Evolutionary conservation across 2,113 vertebrate species (phyloP).

Genomic region (Taurulus bubalis): DNA sequence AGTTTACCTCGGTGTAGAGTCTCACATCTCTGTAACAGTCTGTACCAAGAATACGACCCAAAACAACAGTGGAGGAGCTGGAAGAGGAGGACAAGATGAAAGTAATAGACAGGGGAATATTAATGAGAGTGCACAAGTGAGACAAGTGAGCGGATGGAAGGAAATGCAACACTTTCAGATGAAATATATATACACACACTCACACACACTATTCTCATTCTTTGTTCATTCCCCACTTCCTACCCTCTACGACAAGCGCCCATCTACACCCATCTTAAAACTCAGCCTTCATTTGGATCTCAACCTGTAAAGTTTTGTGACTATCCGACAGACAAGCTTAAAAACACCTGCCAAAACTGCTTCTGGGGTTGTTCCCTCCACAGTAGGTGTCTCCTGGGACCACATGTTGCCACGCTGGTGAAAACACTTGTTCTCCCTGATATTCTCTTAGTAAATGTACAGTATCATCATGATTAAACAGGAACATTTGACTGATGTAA

Average conservation of each 20-base stretch:
- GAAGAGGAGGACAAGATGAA: constrained; percentile 39
- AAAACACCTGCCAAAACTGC: too few species aligned
- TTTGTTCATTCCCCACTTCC: too few species aligned
- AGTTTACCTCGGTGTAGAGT: constrained; percentile 79
- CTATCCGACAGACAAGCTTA: too few species aligned
- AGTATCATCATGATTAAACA: background rate
- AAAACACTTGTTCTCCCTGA: background rate
- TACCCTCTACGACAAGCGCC: too few species aligned
- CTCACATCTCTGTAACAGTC: constrained; percentile 87
- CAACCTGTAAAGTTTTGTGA: too few species aligned
- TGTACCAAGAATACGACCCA: constrained; percentile 86
- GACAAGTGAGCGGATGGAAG: constrained; percentile 12
- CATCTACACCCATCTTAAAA: too few species aligned
- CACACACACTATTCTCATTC: background rate
- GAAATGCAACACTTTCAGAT: constrained; percentile 9
- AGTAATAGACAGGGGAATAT: constrained; percentile 14
- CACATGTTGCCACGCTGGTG: background rate
- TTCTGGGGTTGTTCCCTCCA: background rate
- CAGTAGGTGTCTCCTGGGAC: too few species aligned
- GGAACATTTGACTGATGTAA: background rate
- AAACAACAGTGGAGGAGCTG: constrained; percentile 85
- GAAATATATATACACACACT: too few species aligned
- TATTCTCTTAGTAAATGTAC: background rate
- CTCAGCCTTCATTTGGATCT: background rate
- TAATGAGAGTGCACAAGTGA: constrained; percentile 31